These are phyloP conservation scores for Callinectes sapidus DNA, from an alignment of 2,888 invertebrate species.

Conservation along the genomic window DNA sequence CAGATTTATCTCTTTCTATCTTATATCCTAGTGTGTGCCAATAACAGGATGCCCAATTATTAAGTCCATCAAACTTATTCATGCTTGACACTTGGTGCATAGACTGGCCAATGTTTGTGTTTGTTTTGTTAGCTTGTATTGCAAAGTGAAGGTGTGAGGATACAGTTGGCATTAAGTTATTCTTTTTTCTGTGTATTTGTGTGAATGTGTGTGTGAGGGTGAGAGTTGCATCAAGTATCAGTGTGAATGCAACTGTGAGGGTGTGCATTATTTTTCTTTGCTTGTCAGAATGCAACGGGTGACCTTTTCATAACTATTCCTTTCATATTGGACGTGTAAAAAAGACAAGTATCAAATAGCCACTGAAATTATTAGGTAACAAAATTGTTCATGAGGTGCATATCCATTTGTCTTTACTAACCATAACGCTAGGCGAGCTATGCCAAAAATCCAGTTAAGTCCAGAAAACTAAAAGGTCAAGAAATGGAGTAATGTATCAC, in stretches of 20 bases:
- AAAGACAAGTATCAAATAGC: background rate
- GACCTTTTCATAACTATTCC: background rate
- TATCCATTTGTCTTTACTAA: background rate
- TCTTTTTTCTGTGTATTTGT: no score
- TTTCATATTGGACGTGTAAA: background rate
- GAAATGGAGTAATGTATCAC: background rate
- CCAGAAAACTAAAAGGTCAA: background rate
- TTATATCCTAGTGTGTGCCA: background rate
- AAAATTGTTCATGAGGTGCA: background rate
- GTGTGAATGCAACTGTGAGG: background rate
- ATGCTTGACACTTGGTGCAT: background rate
- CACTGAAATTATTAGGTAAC: background rate
- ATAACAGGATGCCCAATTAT: background rate
- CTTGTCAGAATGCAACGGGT: background rate
- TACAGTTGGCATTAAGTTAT: background rate
- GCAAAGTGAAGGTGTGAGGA: background rate
- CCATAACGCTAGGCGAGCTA: background rate
- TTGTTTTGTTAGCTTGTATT: background rate
- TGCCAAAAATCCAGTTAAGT: background rate
- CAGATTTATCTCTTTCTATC: slow-evolving; percentile 11
- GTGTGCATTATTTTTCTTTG: background rate
- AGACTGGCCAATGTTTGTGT: background rate
- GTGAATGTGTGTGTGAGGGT: background rate
- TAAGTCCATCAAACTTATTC: background rate
- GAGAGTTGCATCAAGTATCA: background rate